Evolutionary conservation across 2,113 vertebrate species (phyloP).

Genomic region (Vulpes vulpes): DNA sequence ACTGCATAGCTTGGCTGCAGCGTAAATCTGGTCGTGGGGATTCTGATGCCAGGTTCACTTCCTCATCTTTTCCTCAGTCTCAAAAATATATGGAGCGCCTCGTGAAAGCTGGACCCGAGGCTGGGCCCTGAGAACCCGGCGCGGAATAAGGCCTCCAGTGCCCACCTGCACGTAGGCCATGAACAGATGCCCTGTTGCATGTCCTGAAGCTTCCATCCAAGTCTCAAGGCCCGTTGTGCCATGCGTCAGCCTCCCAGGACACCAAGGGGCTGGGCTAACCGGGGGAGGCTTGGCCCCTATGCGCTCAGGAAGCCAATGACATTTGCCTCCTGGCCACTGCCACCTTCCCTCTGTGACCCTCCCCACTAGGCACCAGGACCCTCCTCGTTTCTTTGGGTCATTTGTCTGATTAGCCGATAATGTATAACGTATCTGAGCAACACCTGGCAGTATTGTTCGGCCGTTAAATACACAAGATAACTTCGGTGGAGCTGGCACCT

Average conservation of each 20-base stretch:
- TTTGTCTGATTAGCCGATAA: background rate
- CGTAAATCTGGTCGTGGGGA: background rate
- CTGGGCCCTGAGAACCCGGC: accelerated
- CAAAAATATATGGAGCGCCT: background rate
- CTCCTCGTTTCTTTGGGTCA: background rate
- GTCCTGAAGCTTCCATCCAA: accelerated
- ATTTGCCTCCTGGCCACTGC: accelerated
- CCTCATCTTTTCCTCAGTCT: background rate
- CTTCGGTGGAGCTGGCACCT: background rate
- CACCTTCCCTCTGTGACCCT: accelerated
- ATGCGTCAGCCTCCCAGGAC: background rate
- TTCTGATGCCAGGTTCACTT: background rate
- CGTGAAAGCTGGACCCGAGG: background rate
- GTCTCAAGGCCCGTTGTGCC: accelerated
- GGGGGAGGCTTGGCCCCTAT: background rate
- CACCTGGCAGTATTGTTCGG: accelerated
- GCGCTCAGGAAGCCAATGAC: no score
- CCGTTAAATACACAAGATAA: background rate
- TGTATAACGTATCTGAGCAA: no score
- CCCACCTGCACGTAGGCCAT: accelerated
- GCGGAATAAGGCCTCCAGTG: accelerated
- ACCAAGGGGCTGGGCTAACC: background rate
- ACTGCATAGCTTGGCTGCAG: background rate
- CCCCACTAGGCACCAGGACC: no score
- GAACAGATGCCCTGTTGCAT: no score